A percentile compares a stretch with the other conserved stretches of the same genome.
phyloP scores from a whole-genome alignment of 2,888 invertebrate species.

The Poecilobothrus nobilitatus region DNA sequence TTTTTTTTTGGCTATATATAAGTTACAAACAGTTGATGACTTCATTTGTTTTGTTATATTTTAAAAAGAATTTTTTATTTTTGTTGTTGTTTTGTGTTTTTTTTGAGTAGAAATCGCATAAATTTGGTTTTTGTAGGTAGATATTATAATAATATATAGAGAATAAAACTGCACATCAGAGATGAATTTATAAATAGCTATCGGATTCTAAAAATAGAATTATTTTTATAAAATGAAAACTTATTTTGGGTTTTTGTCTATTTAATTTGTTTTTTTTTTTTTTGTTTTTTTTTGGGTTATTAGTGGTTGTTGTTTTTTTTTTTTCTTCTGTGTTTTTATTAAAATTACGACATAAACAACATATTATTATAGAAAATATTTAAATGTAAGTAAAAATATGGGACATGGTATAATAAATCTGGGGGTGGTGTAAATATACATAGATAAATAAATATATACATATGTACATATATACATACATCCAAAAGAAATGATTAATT shows the following conservation, averaged over 20 bases:
- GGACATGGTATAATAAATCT: too few relatives aligned
- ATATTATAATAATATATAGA: background rate
- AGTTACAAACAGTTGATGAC: background rate
- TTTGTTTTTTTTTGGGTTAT: background rate
- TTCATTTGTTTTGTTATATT: background rate
- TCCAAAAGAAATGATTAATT: too few relatives aligned
- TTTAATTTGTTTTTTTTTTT: background rate
- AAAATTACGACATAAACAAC: too few relatives aligned
- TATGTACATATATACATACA: too few relatives aligned
- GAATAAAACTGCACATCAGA: background rate
- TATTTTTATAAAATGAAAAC: background rate
- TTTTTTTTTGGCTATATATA: background rate
- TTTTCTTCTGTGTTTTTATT: background rate
- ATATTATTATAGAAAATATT: too few relatives aligned
- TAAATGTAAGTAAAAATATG: too few relatives aligned
- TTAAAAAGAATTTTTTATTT: background rate
- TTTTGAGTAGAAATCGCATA: background rate
- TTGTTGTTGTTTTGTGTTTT: background rate
- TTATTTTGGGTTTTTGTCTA: background rate
- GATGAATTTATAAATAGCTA: conserved; percentile 1
- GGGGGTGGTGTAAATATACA: too few relatives aligned
- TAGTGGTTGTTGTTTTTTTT: background rate
- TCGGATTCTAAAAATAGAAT: background rate
- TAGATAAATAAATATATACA: too few relatives aligned
- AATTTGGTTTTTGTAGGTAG: background rate